Evolutionary conservation across 2,113 vertebrate species (phyloP).

Genomic region (Nyctereutes procyonoides): DNA sequence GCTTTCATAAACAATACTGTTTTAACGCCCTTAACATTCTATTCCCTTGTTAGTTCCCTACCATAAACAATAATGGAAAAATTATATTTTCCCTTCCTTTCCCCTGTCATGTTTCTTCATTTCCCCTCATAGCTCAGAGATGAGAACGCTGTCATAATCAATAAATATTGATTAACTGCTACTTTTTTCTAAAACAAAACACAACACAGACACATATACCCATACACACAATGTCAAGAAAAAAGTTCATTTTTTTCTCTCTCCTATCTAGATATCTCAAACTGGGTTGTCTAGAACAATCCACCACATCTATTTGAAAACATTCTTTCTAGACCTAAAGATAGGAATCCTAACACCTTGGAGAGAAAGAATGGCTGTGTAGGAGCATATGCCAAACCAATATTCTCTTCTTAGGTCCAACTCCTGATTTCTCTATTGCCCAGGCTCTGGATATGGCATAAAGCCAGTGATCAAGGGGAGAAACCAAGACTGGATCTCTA

Average conservation of each 20-base stretch:
- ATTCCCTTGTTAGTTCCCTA: constrained; percentile 15
- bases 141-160: not conserved
- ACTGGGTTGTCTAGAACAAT: not conserved
- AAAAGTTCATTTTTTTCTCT: not conserved
- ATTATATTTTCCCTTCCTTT: not conserved
- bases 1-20: not conserved
- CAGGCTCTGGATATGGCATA: not conserved
- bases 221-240: not conserved
- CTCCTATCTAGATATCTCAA: not conserved
- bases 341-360: not conserved
- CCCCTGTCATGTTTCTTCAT: not conserved
- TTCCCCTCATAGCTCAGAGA: constrained; percentile 26
- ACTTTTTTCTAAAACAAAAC: constrained; percentile 51
- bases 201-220: not conserved
- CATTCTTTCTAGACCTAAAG: constrained; percentile 24
- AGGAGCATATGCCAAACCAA: not conserved
- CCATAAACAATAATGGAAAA: not conserved
- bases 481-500: not conserved
- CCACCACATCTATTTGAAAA: not conserved
- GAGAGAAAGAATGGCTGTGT: not conserved
- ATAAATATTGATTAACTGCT: constrained; percentile 3
- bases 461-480: not conserved
- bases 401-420: not conserved
- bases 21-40: constrained; percentile 27
- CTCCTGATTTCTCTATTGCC: not conserved